Evolutionary conservation across 1,140 invertebrate species (phyloP).

Genomic region (Lutraria rhynchaena): DNA sequence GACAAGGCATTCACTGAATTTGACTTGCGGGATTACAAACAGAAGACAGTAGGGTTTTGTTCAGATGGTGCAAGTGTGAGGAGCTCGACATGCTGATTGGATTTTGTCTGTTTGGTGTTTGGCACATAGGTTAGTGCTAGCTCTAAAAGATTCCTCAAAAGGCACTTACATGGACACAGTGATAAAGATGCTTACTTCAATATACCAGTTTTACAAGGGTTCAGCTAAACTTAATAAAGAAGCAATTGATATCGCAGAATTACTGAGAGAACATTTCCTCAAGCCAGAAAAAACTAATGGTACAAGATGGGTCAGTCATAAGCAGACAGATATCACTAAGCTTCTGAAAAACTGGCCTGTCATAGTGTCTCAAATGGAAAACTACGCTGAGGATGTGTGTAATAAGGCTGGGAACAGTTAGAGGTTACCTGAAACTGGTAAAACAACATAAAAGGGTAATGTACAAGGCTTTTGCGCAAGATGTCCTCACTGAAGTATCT

Average conservation of each 20-base stretch:
- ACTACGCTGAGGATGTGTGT: constrained; percentile 49
- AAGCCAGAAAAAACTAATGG: constrained; percentile 56
- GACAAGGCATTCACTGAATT: constrained; percentile 27
- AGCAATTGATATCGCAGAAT: constrained; percentile 46
- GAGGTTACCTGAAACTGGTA: constrained; percentile 3
- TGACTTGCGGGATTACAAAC: background rate
- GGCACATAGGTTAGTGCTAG: constrained; percentile 55
- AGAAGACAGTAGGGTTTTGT: constrained; percentile 36
- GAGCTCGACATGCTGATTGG: constrained; percentile 43
- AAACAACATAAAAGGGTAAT: constrained; percentile 48
- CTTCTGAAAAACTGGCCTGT: constrained; percentile 46
- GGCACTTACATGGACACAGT: constrained; percentile 53
- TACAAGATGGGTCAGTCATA: constrained; percentile 54
- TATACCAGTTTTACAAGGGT: constrained; percentile 58
- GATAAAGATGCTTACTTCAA: constrained; percentile 29
- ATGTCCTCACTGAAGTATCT: constrained; percentile 34
- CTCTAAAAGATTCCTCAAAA: constrained; percentile 60
- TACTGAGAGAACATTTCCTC: constrained; percentile 45
- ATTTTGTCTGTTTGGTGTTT: constrained; percentile 57
- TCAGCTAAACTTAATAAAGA: constrained; percentile 60
- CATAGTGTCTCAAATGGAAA: constrained; percentile 44
- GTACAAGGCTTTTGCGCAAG: constrained; percentile 50
- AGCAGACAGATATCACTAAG: constrained; percentile 39
- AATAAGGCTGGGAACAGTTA: constrained; percentile 44
- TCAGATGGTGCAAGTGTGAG: constrained; percentile 38